Evolutionary conservation across 2,888 invertebrate genomes (phyloP).

Genomic region (Dioctria rufipes): DNA sequence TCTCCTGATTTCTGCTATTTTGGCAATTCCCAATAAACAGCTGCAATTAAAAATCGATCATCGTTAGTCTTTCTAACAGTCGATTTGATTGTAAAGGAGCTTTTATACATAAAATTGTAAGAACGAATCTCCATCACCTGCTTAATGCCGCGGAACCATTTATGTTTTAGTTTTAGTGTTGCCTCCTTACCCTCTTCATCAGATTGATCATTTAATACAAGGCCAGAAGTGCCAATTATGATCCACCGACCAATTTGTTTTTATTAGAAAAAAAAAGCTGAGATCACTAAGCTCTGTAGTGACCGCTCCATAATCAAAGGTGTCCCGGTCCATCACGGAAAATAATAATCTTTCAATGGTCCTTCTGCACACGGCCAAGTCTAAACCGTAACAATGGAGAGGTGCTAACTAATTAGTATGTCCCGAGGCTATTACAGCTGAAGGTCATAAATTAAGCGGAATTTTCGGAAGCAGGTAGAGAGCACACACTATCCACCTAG

Average conservation of each 20-base stretch:
- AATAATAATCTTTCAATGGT: neutral
- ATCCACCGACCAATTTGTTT: conserved; percentile 56
- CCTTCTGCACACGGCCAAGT: conserved; percentile 2
- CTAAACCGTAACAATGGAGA: conserved; percentile 54
- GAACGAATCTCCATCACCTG: neutral
- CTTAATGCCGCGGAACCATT: conserved; percentile 26
- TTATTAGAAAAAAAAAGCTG: conserved; percentile 46
- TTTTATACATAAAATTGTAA: neutral
- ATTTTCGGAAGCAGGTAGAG: conserved; percentile 53
- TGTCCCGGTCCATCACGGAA: conserved; percentile 38
- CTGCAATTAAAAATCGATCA: conserved; percentile 43
- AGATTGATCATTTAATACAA: conserved; percentile 32
- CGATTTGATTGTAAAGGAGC: neutral
- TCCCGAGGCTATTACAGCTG: conserved; percentile 54
- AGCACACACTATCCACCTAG: conserved; percentile 21
- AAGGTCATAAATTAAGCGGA: conserved; percentile 54
- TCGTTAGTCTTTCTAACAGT: conserved; percentile 11
- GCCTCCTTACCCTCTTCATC: neutral
- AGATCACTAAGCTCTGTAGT: conserved; percentile 34
- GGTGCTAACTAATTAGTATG: conserved; percentile 60
- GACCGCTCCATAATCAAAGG: conserved; percentile 49
- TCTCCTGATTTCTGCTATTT: conserved; percentile 4
- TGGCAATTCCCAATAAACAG: conserved; percentile 10
- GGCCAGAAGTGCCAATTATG: conserved; percentile 55
- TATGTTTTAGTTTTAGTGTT: neutral